Conservation (phyloP, 2,888 invertebrate species). For the Tenthredo scrophulariae region DNA sequence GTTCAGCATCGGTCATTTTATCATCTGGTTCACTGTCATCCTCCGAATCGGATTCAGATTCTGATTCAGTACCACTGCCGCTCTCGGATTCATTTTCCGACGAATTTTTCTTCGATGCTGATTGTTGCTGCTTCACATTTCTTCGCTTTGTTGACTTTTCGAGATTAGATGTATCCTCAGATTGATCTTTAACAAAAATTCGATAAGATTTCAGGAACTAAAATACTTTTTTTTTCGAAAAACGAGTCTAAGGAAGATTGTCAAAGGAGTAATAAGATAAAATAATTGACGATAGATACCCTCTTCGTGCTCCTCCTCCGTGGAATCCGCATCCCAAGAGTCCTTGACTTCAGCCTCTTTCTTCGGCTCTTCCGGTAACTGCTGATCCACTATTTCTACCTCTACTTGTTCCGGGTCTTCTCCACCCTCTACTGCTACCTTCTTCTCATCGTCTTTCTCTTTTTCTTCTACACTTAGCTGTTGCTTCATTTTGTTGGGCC, state of each 20-base stretch:
- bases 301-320: slow-evolving; percentile 80
- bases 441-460: slow-evolving; percentile 79
- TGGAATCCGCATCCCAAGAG: slow-evolving; percentile 91
- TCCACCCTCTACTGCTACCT: slow-evolving; percentile 67
- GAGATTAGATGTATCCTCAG: slow-evolving; percentile 68
- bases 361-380: slow-evolving; percentile 72
- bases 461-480: slow-evolving; percentile 82
- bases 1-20: slow-evolving; percentile 87
- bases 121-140: slow-evolving; percentile 65
- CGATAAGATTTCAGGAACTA: not conserved
- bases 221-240: slow-evolving; percentile 9
- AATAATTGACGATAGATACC: slow-evolving; percentile 58
- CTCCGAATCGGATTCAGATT: slow-evolving; percentile 80
- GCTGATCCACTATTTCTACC: slow-evolving; percentile 80
- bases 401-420: slow-evolving; percentile 72
- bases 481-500: slow-evolving; percentile 85
- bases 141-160: slow-evolving; percentile 59
- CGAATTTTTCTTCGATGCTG: slow-evolving; percentile 76
- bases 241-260: not conserved
- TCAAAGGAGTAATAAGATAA: not conserved
- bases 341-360: slow-evolving; percentile 86
- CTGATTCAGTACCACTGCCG: slow-evolving; percentile 80
- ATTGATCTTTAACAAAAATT: slow-evolving; percentile 67
- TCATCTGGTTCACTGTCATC: slow-evolving; percentile 79
- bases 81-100: slow-evolving; percentile 75